These are phyloP conservation scores for Suillia variegata DNA, from an alignment of 2,888 invertebrate species.

Conservation along the genomic window DNA sequence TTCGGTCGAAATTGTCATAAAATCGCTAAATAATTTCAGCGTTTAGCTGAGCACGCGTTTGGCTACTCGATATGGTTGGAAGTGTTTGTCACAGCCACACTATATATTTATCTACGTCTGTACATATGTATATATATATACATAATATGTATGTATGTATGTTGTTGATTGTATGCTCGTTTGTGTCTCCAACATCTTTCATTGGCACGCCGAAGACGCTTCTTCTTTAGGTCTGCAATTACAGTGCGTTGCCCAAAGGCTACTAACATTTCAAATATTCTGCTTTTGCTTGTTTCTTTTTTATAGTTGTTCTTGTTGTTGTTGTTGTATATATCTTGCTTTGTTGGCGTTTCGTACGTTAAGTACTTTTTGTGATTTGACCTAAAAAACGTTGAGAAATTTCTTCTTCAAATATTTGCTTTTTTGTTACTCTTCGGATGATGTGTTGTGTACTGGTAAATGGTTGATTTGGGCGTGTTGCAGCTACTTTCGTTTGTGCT, in stretches of 20 bases:
- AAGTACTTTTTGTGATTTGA: conserved; percentile 2
- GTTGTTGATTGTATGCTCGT: background rate
- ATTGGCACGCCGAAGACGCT: background rate
- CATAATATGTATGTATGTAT: too few species aligned
- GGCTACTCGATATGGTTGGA: background rate
- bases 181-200: background rate
- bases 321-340: background rate
- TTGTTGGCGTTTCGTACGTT: background rate
- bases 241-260: background rate
- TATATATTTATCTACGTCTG: too few species aligned
- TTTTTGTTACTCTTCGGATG: background rate
- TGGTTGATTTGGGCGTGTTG: background rate
- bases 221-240: too few species aligned
- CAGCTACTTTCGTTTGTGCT: too few species aligned
- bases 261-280: background rate
- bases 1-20: too few species aligned
- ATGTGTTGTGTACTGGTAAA: background rate
- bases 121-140: too few species aligned
- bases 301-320: background rate
- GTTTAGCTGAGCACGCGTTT: too few species aligned
- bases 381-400: background rate
- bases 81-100: background rate
- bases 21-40: too few species aligned
- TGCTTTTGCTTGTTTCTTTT: background rate
- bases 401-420: conserved; percentile 3